These are phyloP conservation scores for Gari tellinella DNA, from an alignment of 2,888 invertebrate genomes.

Conservation along the genomic window DNA sequence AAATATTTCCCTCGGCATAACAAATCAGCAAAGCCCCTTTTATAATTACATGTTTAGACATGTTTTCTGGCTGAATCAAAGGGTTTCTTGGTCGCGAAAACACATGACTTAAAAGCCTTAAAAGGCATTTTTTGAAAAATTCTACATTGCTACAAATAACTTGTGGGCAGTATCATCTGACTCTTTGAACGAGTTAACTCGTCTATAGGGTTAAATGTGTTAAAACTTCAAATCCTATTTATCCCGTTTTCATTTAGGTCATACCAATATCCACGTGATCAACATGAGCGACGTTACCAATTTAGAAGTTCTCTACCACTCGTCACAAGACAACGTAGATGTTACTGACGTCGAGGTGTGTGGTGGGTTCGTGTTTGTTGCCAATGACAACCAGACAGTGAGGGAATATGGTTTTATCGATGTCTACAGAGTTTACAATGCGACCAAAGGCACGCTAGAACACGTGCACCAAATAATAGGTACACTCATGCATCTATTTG, in stretches of 20 bases:
- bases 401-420: conserved; percentile 55
- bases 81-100: too few species aligned
- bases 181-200: too few species aligned
- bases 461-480: conserved; percentile 44
- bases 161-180: too few species aligned
- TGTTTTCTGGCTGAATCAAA: too few species aligned
- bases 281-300: conserved; percentile 61
- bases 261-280: conserved; percentile 65
- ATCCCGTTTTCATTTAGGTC: conserved; percentile 51
- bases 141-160: too few species aligned
- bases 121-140: too few species aligned
- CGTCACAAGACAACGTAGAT: conserved; percentile 46
- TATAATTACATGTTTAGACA: too few species aligned
- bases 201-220: too few species aligned
- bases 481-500: too few species aligned
- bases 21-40: too few species aligned
- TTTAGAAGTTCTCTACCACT: conserved; percentile 4
- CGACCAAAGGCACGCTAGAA: neutral
- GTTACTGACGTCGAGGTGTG: conserved; percentile 75
- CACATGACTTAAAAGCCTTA: too few species aligned
- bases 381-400: conserved; percentile 55
- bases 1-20: too few species aligned
- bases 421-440: conserved; percentile 56
- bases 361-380: conserved; percentile 65
- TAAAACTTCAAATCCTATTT: neutral